Evolutionary conservation across 2,797 vertebrate species (phyloP).

Genomic region (Myotis findleyi): DNA sequence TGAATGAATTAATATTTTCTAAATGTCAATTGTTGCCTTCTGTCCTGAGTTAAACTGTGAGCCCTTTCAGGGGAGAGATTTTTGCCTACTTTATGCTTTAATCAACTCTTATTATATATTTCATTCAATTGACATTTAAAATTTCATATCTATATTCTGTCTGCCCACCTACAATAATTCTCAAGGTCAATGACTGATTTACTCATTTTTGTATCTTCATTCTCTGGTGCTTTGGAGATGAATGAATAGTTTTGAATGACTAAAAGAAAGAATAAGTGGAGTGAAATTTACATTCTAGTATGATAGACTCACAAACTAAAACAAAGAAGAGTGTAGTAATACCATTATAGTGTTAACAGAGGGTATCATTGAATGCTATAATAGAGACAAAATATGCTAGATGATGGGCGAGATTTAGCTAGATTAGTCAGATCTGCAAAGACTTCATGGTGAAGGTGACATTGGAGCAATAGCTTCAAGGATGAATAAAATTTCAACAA

Average conservation of each 20-base stretch:
- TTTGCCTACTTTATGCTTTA: neutral
- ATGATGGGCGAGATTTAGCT: neutral
- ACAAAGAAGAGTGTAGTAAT: neutral
- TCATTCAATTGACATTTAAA: conserved; percentile 5
- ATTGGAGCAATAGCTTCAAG: neutral
- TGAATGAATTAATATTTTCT: conserved; percentile 23
- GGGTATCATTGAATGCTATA: neutral
- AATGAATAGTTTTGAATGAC: conserved; percentile 20
- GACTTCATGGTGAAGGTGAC: neutral
- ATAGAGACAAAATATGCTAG: neutral
- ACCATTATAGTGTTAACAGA: neutral
- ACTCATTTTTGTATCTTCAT: neutral
- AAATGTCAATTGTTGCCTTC: neutral
- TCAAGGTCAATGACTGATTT: neutral
- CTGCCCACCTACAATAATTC: neutral
- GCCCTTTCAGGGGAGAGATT: neutral
- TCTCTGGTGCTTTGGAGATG: neutral
- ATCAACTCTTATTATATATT: neutral
- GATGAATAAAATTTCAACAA: neutral
- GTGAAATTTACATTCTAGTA: neutral
- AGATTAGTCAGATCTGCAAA: neutral
- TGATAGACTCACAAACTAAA: neutral
- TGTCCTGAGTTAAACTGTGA: neutral
- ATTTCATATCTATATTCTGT: neutral
- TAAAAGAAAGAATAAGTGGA: neutral